Evolutionary conservation across 2,113 vertebrate genomes (phyloP).

Genomic region (Melozone crissalis): DNA sequence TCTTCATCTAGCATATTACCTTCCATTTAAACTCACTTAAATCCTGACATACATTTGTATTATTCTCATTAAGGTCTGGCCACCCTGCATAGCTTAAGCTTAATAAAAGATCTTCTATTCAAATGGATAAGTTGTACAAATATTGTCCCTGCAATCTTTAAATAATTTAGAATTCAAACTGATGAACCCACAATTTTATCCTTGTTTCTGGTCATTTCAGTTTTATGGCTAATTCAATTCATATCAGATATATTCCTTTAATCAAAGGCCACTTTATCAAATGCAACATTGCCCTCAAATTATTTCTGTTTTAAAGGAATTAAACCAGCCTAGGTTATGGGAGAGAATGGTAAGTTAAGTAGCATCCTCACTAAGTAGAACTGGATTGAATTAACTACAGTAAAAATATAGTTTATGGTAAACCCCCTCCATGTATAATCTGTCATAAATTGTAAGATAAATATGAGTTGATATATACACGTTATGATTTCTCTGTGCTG

Average conservation of each 20-base stretch:
- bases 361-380: neutral
- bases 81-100: neutral
- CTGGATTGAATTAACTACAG: neutral
- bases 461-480: neutral
- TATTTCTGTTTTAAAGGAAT: conserved; percentile 43
- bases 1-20: conserved; percentile 21
- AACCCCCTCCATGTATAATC: neutral
- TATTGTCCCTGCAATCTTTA: neutral
- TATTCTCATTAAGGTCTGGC: conserved; percentile 23
- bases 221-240: neutral
- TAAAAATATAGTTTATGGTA: neutral
- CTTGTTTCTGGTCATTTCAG: neutral
- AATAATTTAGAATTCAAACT: neutral
- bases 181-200: neutral
- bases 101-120: conserved; percentile 22
- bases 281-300: neutral
- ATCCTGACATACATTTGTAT: conserved; percentile 13
- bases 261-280: conserved; percentile 21
- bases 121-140: conserved; percentile 1
- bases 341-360: conserved; percentile 20
- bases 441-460: neutral
- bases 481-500: neutral
- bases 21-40: conserved; percentile 41
- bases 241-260: neutral
- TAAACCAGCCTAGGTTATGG: neutral